Percentiles rank a stretch among this genome's conserved stretches.
phyloP scores from a whole-genome alignment of 2,113 vertebrate species.

The Sphyrna mokarran region DNA sequence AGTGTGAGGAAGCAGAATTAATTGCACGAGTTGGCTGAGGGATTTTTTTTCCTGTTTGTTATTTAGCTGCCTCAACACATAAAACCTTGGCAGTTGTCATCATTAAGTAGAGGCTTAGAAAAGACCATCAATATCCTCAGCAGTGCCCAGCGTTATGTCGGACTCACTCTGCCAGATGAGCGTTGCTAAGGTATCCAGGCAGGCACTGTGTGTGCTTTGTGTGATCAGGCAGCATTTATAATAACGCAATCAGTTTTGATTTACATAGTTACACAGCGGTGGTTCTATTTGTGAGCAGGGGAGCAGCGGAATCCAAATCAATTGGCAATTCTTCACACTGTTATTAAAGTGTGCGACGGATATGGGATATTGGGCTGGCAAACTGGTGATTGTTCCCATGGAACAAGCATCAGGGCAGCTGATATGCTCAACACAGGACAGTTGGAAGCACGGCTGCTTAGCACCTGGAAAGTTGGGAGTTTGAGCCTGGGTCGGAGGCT shows the following conservation, averaged over 20 bases:
- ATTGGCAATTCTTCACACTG: not conserved
- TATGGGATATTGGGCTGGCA: not conserved
- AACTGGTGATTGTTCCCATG: not conserved
- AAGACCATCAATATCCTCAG: too few relatives aligned
- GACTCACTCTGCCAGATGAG: not conserved
- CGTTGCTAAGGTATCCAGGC: not conserved
- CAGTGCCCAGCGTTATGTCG: not conserved
- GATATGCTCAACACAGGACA: not conserved
- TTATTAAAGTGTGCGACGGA: not conserved
- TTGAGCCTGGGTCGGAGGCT: not conserved
- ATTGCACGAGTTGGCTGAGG: not conserved
- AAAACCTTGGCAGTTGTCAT: not conserved
- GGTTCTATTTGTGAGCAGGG: not conserved
- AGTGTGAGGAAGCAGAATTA: not conserved
- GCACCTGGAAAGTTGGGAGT: not conserved
- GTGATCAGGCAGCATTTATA: not conserved
- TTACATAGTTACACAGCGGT: not conserved
- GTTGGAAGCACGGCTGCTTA: not conserved
- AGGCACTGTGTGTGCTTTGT: not conserved
- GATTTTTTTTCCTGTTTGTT: not conserved
- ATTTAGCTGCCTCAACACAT: not conserved
- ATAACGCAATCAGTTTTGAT: conserved; percentile 5
- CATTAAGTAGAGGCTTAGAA: not conserved
- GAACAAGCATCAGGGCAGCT: not conserved
- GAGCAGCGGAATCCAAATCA: not conserved